Percentiles rank a stretch among this genome's conserved stretches.
These are phyloP conservation scores for Drosophila merina DNA, from an alignment of 2,888 invertebrate genomes.

Conservation along the genomic window DNA sequence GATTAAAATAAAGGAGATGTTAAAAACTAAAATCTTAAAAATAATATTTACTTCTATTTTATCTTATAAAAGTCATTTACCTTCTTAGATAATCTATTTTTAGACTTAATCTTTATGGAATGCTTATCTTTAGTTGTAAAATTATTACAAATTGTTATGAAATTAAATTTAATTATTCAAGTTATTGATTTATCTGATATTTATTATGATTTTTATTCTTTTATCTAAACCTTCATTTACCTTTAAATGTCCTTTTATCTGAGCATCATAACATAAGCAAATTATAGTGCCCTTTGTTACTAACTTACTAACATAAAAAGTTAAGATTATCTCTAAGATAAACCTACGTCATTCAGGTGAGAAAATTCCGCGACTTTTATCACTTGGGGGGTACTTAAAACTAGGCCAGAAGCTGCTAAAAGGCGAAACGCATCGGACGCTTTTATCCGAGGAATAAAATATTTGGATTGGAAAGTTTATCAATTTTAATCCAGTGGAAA, in stretches of 20 bases:
- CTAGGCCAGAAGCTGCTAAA: slow-evolving; percentile 36
- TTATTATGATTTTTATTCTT: not conserved
- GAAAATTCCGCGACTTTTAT: slow-evolving; percentile 30
- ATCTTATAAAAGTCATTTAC: not conserved
- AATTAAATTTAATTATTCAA: not conserved
- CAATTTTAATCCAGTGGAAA: not conserved
- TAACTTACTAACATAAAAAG: slow-evolving; percentile 8
- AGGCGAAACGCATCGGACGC: slow-evolving; percentile 23
- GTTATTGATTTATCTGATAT: not conserved
- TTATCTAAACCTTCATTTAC: not conserved
- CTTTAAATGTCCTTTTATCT: not conserved
- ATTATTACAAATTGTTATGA: slow-evolving; percentile 13
- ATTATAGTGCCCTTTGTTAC: not conserved
- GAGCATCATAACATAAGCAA: not conserved
- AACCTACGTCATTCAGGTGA: slow-evolving; percentile 32
- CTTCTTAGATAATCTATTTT: slow-evolving; percentile 3
- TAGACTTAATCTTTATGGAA: slow-evolving; percentile 8
- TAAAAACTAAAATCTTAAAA: not conserved
- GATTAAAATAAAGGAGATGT: not conserved
- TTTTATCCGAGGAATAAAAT: not conserved
- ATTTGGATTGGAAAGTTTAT: slow-evolving; percentile 36
- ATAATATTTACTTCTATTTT: not conserved
- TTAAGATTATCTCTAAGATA: slow-evolving; percentile 26
- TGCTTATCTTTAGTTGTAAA: slow-evolving; percentile 10
- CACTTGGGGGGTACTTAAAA: slow-evolving; percentile 14